Base-by-base conservation (phyloP, 2,797 vertebrate species). In the Garrulus glandarius region DNA sequence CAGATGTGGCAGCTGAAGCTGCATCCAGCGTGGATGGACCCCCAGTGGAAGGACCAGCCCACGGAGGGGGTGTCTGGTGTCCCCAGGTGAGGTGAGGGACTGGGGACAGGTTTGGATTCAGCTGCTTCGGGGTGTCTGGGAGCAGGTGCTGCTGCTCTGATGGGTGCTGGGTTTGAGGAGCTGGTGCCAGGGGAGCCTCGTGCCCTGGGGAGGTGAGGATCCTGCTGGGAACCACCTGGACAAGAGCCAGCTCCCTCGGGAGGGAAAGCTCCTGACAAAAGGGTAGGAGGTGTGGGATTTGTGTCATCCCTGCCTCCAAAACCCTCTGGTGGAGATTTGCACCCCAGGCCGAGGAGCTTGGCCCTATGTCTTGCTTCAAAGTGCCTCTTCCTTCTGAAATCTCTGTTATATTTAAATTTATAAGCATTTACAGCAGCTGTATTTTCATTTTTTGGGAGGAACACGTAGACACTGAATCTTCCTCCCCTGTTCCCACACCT, bases 231-330 rank as follows among this genome's bases (percentile, higher is more conserved):
- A 11, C 19, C 21, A 11, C 5, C 30, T 19, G 67, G 17, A 21
- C n/a, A 16, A 30, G n/a, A 47, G 39, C 12, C 24, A 15, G 0
- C 16, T 21, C 15, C 21, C 34, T 29, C 2, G 3, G 24, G 68
- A 32, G n/a, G 36, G 29, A 21, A 46, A 13, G 53, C 53, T 76
- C 6, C 55, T 36, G 34, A 11, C 18, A 43, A 3, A 36, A 10
- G 52, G 55, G 9, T 4, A 1, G 61, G 34, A 61, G 19, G 3
- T 4, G 34, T 57, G 44, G 61, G 15, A 13, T 72, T 55, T 5
- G 5, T 59, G n/a, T 52, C 56, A n/a, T 17, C 57, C 13, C 1
- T 26, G n/a, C 9, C 34, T 85, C 63, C 59, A 39, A 17, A 76
- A 70, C 34, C 56, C 61, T 29, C 69, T 8, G 52, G 21, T 44